These are phyloP conservation scores for Rhingia campestris DNA, from an alignment of 2,888 invertebrate genomes.

Conservation along the genomic window DNA sequence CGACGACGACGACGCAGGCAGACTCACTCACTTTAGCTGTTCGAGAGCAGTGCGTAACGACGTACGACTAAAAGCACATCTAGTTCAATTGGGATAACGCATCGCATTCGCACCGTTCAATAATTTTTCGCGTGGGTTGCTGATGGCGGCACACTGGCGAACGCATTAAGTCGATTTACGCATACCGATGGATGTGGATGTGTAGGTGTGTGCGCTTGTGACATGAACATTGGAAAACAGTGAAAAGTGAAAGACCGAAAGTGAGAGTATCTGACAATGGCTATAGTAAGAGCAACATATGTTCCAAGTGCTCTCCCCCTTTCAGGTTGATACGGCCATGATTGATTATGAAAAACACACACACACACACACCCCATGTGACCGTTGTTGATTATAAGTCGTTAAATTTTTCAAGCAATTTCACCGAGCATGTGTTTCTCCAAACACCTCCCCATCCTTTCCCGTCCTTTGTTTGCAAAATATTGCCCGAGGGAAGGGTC, in stretches of 20 bases:
- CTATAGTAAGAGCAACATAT: background rate
- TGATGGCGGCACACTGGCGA: conserved; percentile 32
- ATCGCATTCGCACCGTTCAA: conserved; percentile 49
- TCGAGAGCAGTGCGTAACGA: too few relatives aligned
- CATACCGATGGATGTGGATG: conserved; percentile 4
- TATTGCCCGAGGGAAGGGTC: background rate
- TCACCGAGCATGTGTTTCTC: conserved; percentile 39
- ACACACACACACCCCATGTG: background rate
- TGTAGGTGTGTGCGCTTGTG: conserved; percentile 32
- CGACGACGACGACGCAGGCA: background rate
- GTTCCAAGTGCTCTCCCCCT: background rate
- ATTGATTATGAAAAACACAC: conserved; percentile 53
- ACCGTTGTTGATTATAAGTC: conserved; percentile 20
- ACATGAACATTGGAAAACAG: conserved; percentile 58
- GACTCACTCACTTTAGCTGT: background rate
- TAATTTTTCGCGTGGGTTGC: conserved; percentile 48
- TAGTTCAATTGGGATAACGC: conserved; percentile 67
- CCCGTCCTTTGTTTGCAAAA: conserved; percentile 21
- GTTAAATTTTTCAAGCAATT: conserved; percentile 36
- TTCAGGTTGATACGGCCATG: conserved; percentile 22
- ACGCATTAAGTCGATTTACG: conserved; percentile 65
- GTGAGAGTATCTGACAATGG: conserved; percentile 34
- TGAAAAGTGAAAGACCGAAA: conserved; percentile 45
- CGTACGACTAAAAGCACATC: conserved; percentile 4
- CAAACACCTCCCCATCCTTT: background rate